Base-by-base conservation (phyloP, 2,113 vertebrate genomes). In the Scomber japonicus region DNA sequence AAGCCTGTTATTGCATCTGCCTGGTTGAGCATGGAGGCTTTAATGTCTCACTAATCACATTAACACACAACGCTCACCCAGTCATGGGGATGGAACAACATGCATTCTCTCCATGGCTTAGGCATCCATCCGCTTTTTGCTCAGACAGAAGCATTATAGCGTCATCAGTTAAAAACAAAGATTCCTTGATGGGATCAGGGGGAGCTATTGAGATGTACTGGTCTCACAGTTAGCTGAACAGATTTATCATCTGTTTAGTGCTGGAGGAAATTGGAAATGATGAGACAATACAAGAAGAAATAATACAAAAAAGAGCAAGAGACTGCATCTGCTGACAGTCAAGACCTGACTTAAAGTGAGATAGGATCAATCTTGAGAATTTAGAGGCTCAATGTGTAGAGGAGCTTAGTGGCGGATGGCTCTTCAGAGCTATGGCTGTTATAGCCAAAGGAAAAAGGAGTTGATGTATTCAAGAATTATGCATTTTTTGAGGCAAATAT, bases 11-110 rank as follows among this genome's bases (percentile, higher is more conserved):
- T 85, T 81, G 79, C 69, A 1, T 90, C 87, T 87, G 83, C 76
- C 82, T 90, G 82, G 84, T 81, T 91, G 88, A 88, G 82, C 89
- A 87, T 71, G 85, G 83, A 91, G 90, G 92, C 88, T 85, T 90
- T 91, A 92, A 93, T 87, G 90, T 91, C 84, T 92, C 88, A 87
- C 90, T 94, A 94, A 93, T 93, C 93, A 92, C 92, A 90, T 93
- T 92, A 93, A 88, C 75, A 78, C 82, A 93, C 87, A 83, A 86
- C 85, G 75, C 88, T 90, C 87, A 90, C 80, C 89, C 75, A 87
- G 87, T 93, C 84, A 89, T 83, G 81, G 76, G 87, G 81, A 93
- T 89, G 75, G 87, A 91, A 92, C 89, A 92, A 90, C 83, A 80
- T 62, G 78, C 74, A 88, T 89, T 90, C 84, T 91, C 66, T 86